A percentile compares a stretch with the other conserved stretches of the same genome.
Evolutionary conservation across 2,113 vertebrate genomes (phyloP).

Genomic region (Galeopterus variegatus): DNA sequence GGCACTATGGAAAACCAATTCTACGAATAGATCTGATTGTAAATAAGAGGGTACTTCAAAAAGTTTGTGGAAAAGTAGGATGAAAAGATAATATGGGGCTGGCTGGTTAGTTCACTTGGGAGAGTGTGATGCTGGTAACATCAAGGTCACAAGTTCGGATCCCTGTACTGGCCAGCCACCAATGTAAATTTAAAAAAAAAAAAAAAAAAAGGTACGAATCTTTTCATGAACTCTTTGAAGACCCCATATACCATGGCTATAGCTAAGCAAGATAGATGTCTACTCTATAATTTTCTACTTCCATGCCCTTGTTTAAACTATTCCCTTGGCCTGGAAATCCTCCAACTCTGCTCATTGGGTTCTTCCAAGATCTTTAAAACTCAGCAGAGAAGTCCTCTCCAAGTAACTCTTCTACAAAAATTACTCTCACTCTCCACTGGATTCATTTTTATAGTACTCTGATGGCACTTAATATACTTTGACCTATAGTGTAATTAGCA

Average conservation of each 20-base stretch:
- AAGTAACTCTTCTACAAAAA: background rate
- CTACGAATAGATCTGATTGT: background rate
- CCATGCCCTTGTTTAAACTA: background rate
- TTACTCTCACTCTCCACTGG: background rate
- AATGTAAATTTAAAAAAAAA: no score
- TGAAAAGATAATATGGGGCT: no score
- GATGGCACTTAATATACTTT: background rate
- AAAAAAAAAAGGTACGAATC: no score
- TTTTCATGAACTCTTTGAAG: no score
- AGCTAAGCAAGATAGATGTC: slow-evolving; percentile 24
- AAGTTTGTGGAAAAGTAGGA: no score
- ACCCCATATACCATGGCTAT: background rate
- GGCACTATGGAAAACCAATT: background rate
- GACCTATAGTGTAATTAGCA: background rate
- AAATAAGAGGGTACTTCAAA: background rate
- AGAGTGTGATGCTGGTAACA: no score
- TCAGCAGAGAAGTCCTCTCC: background rate
- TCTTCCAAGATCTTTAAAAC: background rate
- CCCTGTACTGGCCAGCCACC: no score
- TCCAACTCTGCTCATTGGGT: background rate
- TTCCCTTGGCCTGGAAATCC: background rate
- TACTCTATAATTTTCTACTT: background rate
- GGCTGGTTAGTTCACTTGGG: no score
- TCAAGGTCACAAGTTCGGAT: no score
- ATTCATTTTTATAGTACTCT: slow-evolving; percentile 1